Evolutionary conservation across 2,797 vertebrate genomes (phyloP).

Genomic region (Leontocebus nigricollis): DNA sequence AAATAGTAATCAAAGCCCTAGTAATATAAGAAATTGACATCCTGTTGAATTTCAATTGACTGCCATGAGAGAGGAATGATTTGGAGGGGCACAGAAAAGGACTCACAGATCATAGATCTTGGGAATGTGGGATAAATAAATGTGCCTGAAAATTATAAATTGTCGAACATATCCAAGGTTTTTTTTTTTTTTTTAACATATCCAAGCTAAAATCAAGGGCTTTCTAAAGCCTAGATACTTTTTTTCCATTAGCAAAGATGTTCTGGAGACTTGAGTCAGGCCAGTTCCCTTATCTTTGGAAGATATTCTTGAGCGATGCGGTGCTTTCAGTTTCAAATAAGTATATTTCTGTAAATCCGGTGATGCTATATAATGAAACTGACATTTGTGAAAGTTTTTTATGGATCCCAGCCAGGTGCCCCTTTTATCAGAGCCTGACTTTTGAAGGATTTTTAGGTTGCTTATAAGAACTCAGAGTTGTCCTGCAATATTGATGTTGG

Average conservation of each 20-base stretch:
- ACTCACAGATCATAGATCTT: not conserved
- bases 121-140: not conserved
- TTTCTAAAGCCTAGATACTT: not conserved
- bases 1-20: not conserved
- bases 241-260: not conserved
- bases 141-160: not conserved
- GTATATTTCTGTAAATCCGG: not conserved
- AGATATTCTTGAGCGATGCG: not conserved
- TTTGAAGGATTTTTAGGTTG: constrained; percentile 23
- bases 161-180: not conserved
- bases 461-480: not conserved
- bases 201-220: not conserved
- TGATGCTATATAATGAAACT: not conserved
- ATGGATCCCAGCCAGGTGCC: not conserved
- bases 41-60: not conserved
- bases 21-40: not conserved
- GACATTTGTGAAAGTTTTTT: not conserved
- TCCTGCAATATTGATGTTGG: not conserved
- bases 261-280: not conserved
- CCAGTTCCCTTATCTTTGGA: not conserved
- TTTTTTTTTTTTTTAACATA: not conserved
- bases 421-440: not conserved
- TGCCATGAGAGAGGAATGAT: not conserved
- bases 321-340: not conserved
- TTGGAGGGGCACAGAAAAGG: not conserved